Base-by-base conservation (phyloP, 2,113 vertebrate species). In the Merops nubicus region DNA sequence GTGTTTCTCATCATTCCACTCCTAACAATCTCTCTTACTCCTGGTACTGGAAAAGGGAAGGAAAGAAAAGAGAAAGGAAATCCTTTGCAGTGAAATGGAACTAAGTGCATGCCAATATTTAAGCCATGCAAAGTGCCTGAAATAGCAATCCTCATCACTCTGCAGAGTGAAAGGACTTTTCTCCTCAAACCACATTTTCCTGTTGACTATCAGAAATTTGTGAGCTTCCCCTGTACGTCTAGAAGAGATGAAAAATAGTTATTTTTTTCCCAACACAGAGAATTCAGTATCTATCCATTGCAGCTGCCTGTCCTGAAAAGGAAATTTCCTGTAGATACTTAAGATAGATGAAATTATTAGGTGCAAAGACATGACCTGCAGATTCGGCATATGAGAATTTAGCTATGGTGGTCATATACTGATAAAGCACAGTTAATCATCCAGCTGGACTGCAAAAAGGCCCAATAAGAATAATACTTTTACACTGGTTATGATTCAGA, bases 281-380 rank as follows among this genome's bases (percentile, higher is more conserved):
- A 74, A 91, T 86, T 77, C 54, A 42, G 63, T 92, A 86, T 96
- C 95, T 92, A 87, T 88, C 80, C 45, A 74, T 77, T 95, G 81
- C 88, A 93, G 78, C 85, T 93, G 92, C 68, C 85, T 78, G 12
- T 89, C 42, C 43, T 85, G 69, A 79, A 96, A 82, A 91, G 73
- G 43, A 94, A 75, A 91, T 94, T 95, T 95, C 95, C 95, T 94
- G 65, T 38, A 93, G 85, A 57, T 93, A 68, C 43, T 82, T 77
- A 93, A 95, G 90, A 91, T 9, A 85, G 70, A 91, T 80, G 42
- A 95, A 95, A 91, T 89, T 89, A 89, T 91, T 93, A 89, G 56
- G 65, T 88, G 38, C 68, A 81, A 80, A 95, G 50, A 89, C 68
- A 89, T 81, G 84, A 89, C 80, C 95, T 84, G 64, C 54, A 96